Evolutionary conservation across 1,140 invertebrate genomes (phyloP).

Genomic region (Drosophila seguyi): DNA sequence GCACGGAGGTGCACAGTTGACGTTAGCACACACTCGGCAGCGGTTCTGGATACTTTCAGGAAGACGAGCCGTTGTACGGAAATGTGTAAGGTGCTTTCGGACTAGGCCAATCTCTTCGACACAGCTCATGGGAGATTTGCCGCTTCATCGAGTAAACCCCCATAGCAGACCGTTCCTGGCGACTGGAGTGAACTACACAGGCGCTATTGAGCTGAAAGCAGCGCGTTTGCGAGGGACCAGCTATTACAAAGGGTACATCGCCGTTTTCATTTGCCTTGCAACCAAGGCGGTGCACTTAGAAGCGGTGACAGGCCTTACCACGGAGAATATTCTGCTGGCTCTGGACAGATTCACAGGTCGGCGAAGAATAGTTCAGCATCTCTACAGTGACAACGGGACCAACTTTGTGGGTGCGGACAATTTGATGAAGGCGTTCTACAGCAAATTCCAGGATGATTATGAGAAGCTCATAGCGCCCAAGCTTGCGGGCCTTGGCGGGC

Average conservation of each 20-base stretch:
- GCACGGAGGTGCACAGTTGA: too few species aligned
- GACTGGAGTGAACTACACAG: neutral
- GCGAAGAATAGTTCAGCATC: neutral
- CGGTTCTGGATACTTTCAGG: too few species aligned
- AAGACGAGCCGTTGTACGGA: too few species aligned
- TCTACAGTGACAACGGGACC: neutral
- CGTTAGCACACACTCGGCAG: too few species aligned
- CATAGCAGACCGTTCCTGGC: neutral
- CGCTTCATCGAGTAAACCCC: too few species aligned
- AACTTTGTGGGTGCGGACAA: neutral
- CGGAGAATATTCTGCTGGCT: neutral
- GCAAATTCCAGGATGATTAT: too few species aligned
- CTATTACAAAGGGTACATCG: conserved; percentile 9
- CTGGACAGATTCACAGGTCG: neutral
- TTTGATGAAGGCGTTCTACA: too few species aligned
- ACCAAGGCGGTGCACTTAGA: neutral
- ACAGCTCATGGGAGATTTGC: neutral
- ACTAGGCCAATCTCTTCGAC: too few species aligned
- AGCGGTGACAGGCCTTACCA: neutral
- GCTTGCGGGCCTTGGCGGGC: too few species aligned
- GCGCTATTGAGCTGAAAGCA: neutral
- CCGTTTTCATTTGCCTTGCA: conserved; percentile 12
- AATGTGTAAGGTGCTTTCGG: too few species aligned
- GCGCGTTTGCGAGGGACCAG: neutral
- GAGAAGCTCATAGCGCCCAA: too few species aligned